A percentile compares a stretch with the other conserved stretches of the same genome.
These are phyloP conservation scores for Strix occidentalis DNA, from an alignment of 2,797 vertebrate species.

Conservation along the genomic window DNA sequence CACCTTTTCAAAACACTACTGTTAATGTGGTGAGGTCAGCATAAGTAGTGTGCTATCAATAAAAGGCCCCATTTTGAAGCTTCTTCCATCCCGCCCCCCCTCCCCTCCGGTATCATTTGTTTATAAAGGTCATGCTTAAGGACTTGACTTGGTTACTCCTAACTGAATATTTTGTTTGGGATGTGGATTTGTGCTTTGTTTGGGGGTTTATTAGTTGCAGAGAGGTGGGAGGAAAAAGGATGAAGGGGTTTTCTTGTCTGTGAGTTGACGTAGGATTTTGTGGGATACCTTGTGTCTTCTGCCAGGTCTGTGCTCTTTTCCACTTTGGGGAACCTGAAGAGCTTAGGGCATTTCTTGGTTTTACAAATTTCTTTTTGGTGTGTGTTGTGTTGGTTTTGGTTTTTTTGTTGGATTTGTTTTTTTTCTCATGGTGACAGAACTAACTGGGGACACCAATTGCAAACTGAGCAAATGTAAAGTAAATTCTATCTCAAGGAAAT, in stretches of 20 bases:
- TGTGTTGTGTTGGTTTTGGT: not conserved
- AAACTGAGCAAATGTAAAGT: not conserved
- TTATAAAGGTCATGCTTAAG: not conserved
- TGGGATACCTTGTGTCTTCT: not conserved
- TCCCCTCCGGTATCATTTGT: not conserved
- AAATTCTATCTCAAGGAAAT: not conserved
- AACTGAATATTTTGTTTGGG: not conserved
- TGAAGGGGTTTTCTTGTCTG: not conserved
- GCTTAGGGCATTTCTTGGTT: not conserved
- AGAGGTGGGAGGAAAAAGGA: not conserved
- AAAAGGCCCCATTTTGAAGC: not conserved
- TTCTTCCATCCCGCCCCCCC: not conserved
- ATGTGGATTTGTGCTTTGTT: not conserved
- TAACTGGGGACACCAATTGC: not conserved
- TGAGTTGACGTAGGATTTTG: not conserved
- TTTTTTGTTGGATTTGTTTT: not conserved
- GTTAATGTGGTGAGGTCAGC: slow-evolving; percentile 19
- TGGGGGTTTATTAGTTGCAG: not conserved
- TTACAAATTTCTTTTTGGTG: not conserved
- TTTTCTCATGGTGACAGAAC: not conserved
- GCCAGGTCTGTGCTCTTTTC: not conserved
- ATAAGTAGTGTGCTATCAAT: not conserved
- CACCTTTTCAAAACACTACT: not conserved
- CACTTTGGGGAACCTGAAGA: not conserved
- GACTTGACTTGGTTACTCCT: not conserved